Conservation (phyloP, 2,888 invertebrate species). For the Auanema sp. region DNA sequence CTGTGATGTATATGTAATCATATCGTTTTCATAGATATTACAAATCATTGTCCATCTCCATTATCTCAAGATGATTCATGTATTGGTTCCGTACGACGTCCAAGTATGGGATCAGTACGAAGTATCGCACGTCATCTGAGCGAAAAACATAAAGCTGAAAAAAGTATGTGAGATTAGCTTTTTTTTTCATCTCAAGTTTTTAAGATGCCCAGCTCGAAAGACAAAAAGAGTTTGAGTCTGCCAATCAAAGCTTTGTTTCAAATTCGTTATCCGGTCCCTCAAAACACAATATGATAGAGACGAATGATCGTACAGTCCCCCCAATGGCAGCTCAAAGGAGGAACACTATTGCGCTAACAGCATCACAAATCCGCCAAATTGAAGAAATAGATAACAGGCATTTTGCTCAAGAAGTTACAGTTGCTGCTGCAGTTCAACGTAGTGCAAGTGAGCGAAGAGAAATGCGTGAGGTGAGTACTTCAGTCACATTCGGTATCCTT, state of each 20-base stretch:
- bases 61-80: conserved; percentile 17
- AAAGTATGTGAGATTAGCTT: not conserved
- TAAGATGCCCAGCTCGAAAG: too few species aligned
- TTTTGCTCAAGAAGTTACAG: too few species aligned
- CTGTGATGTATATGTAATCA: not conserved
- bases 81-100: conserved; percentile 11
- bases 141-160: conserved; percentile 9
- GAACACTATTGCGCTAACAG: too few species aligned
- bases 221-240: too few species aligned
- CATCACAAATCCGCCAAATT: too few species aligned
- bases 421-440: not conserved
- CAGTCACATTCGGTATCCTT: too few species aligned
- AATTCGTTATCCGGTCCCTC: too few species aligned
- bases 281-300: too few species aligned
- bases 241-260: too few species aligned
- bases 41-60: not conserved
- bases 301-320: too few species aligned
- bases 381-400: too few species aligned
- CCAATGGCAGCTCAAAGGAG: too few species aligned
- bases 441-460: not conserved
- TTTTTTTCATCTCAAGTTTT: not conserved
- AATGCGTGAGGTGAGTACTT: conserved; percentile 2
- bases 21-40: conserved; percentile 4
- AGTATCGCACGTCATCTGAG: conserved; percentile 15
- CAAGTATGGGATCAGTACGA: conserved; percentile 16